These are phyloP conservation scores for Scatophagus argus DNA, from an alignment of 2,113 vertebrate genomes.

Conservation along the genomic window DNA sequence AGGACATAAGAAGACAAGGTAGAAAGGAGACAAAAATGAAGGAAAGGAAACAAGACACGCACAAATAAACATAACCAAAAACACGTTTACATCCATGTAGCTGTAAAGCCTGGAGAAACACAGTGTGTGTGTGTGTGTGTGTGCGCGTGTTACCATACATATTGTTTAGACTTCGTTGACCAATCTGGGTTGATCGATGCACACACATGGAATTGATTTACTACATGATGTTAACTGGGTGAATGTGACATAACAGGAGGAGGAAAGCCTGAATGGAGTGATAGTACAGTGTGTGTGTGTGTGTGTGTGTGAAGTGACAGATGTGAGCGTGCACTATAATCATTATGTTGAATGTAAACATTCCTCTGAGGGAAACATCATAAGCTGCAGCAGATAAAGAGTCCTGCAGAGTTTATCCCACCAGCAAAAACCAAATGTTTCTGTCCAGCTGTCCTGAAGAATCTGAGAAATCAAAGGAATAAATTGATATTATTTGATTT, in stretches of 20 bases:
- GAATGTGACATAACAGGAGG: conserved; percentile 29
- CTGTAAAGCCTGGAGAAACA: neutral
- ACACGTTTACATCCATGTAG: neutral
- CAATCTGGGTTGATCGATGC: conserved; percentile 61
- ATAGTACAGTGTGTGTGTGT: conserved; percentile 13
- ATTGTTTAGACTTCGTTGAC: neutral
- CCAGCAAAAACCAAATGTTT: neutral
- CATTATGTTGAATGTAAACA: conserved; percentile 61
- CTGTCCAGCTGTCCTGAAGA: neutral
- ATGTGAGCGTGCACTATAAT: conserved; percentile 55
- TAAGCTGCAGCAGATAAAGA: conserved; percentile 27
- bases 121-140: neutral
- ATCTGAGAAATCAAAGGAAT: too few species aligned
- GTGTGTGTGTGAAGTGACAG: conserved; percentile 17
- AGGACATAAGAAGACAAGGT: too few species aligned
- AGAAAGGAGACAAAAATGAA: too few species aligned
- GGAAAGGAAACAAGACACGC: too few species aligned
- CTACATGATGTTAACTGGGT: conserved; percentile 32
- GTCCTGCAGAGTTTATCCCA: neutral
- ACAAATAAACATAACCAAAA: too few species aligned
- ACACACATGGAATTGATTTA: conserved; percentile 53
- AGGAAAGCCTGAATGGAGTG: conserved; percentile 14
- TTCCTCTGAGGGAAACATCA: conserved; percentile 12
- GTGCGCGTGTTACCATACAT: conserved; percentile 6
- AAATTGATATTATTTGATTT: too few species aligned